Evolutionary conservation across 2,797 vertebrate species (phyloP), one percentile per base, ranked within the genome.

Genomic region (Naso thynnoides): DNA sequence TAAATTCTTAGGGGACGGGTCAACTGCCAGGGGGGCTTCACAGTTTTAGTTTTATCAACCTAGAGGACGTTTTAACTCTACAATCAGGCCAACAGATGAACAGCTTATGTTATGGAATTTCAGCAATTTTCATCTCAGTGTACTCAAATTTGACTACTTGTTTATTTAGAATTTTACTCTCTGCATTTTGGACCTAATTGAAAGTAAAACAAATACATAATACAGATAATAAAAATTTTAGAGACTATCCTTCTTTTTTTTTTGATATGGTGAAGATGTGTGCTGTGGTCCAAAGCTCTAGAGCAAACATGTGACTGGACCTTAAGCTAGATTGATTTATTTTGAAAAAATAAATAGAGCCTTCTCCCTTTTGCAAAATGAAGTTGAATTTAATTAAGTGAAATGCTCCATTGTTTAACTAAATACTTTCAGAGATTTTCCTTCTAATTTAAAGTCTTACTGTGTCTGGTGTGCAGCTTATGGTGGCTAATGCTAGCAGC

Each of bases 201-300:
- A 53, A 53, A 50, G 36, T 41, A 33, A 23, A 8, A 45, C n/a
- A 4, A 47, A 67, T 55, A n/a, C n/a, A 42, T 31, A 24, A 56
- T 9, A 5, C 6, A 36, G 16, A 36, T 18, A 24, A 16, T 31
- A 29, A 21, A 44, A 39, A 39, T 39, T 39, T 39, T 13, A 14
- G 11, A 39, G 38, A 44, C 16, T 38, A 3, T 38, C 13, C 13
- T 13, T 10, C 15, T 8, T 10, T 9, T 24, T 9, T 52, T 48
- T 4, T 47, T 24, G 14, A 2, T 39, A n/a, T n/a, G 18, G 27
- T 26, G 48, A n/a, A 11, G n/a, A 24, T 4, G 11, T 57, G 15
- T 21, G 1, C 42, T 4, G 3, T 19, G 6, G 39, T 13, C 2
- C 2, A 4, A 61, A 47, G n/a, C 26, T 59, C 18, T 2, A 24